Conservation (phyloP, 2,888 invertebrate species). For the Drosophila subquinaria region DNA sequence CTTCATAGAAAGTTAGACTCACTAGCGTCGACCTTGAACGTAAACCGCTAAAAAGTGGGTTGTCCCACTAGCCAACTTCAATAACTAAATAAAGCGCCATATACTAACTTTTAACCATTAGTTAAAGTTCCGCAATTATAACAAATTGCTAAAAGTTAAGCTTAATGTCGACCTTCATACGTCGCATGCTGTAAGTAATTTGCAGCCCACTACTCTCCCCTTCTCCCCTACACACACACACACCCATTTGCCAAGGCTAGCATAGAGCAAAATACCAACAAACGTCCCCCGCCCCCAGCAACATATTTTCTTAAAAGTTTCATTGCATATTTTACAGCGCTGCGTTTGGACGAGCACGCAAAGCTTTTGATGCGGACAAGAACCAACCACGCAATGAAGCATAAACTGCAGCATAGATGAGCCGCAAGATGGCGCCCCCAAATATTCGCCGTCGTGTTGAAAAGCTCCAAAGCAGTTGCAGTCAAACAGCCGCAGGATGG, state of each 20-base stretch:
- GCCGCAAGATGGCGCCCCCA: slow-evolving; percentile 68
- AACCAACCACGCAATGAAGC: slow-evolving; percentile 61
- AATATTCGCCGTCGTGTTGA: slow-evolving; percentile 23
- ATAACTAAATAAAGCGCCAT: slow-evolving; percentile 2
- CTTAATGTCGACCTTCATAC: slow-evolving; percentile 47
- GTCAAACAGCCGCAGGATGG: slow-evolving; percentile 29
- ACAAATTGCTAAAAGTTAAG: slow-evolving; percentile 26
- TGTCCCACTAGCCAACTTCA: slow-evolving; percentile 11
- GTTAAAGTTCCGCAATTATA: slow-evolving; percentile 43
- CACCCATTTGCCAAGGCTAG: slow-evolving; percentile 33
- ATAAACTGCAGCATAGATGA: slow-evolving; percentile 67
- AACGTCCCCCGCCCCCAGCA: not conserved
- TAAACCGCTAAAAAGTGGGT: slow-evolving; percentile 26
- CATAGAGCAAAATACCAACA: not conserved
- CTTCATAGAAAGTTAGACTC: slow-evolving; percentile 8
- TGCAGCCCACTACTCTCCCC: not conserved
- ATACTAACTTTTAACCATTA: slow-evolving; percentile 14
- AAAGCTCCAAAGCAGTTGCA: slow-evolving; percentile 36
- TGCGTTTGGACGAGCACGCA: slow-evolving; percentile 27
- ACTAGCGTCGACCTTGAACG: slow-evolving; percentile 49
- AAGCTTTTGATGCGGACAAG: slow-evolving; percentile 54
- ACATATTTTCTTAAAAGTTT: slow-evolving; percentile 34
- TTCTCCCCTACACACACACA: slow-evolving; percentile 1
- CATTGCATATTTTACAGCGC: slow-evolving; percentile 81
- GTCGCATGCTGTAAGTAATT: slow-evolving; percentile 45